Base-by-base conservation (phyloP, 2,113 vertebrate species). In the Emydocephalus ijimae region DNA sequence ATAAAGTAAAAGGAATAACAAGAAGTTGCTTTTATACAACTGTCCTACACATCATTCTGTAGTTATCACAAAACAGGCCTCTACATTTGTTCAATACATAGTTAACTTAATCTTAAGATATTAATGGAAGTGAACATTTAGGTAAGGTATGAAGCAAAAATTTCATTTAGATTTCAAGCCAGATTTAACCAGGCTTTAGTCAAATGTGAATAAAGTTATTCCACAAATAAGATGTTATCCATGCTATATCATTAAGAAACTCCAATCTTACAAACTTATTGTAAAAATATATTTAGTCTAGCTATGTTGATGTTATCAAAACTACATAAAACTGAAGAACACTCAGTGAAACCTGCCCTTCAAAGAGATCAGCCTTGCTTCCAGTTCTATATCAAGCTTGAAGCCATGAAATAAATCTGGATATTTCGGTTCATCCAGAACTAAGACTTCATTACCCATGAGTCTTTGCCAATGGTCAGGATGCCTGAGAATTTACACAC, bases 161-260 rank as follows among this genome's bases (percentile, higher is more conserved):
- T 97, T 96, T 96, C 94, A 96, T 97, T 97, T 96, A 96, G 95
- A 91, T 96, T 96, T 97, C 97, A 97, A 94, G 96, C 94, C 96
- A 97, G 95, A 95, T 95, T 97, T 97, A 96, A 97, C 95, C 95
- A 96, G 96, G 95, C 96, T 97, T 91, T 1, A 96, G 96, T 94
- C 96, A 96, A 96, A 95, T 94, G 93, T 91, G 94, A 94, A 95
- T 94, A 96, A 97, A 95, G 94, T 92, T 96, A 95, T 94, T 96
- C 94, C 93, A 95, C 95, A 96, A 96, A 95, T 95, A 95, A 95
- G 91, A 86, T 96, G 96, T 96, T 96, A 96, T 96, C 94, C 3
- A 92, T 92, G 97, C 96, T 96, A 96, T 94, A 96, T 94, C 90
- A 90, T 64, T 94, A 96, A 96, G 54, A 90, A 95, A 91, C 93